Base-by-base conservation (phyloP, 2,113 vertebrate genomes). In the Bolborhynchus lineola region DNA sequence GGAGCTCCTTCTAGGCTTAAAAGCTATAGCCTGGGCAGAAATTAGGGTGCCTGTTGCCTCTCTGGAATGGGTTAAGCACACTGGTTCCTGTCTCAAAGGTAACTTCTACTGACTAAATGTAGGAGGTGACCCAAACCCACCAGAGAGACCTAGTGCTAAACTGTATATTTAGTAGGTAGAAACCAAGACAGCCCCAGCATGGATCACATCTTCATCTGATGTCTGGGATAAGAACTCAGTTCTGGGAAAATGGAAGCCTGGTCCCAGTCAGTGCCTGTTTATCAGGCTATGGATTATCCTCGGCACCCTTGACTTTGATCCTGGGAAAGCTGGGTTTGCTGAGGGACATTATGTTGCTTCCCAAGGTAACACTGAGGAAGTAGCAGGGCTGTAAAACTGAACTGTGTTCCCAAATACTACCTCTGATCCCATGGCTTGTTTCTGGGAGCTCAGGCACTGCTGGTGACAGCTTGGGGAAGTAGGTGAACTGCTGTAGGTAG, bases 311-410 rank as follows among this genome's bases (percentile, higher is more conserved):
- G 52, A 18, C 96, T 97, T 96, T 97, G 95, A 97, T 96, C 95
- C 89, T 71, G 65, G 47, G 31, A 89, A 80, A 91, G 80, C n/a
- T 93, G 86, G 64, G 18, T 82, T 86, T 92, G 94, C 55, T 82
- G 74, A 89, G 74, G 80, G 72, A 81, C 2, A 4, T 95, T 86
- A 78, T 3, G 10, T 91, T 93, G 52, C 82, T 96, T 94, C 74
- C 84, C 94, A 96, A 87, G 96, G 95, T 87, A 70, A 95, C n/a
- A 37, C 80, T 44, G 65, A 91, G 96, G 95, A 96, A 95, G 82
- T 87, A 53, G 18, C 13, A 4, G 75, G 89, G 95, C 81, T 97
- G 74, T 97, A 97, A 97, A 97, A 72, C 49, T 82, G 74, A 93
- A 95, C 87, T 95, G 89, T 82, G 52, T 35, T 91, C 86, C 69